Evolutionary conservation across 2,113 vertebrate species (phyloP), one percentile per base, ranked within the genome.

Genomic region (Erinaceus europaeus): DNA sequence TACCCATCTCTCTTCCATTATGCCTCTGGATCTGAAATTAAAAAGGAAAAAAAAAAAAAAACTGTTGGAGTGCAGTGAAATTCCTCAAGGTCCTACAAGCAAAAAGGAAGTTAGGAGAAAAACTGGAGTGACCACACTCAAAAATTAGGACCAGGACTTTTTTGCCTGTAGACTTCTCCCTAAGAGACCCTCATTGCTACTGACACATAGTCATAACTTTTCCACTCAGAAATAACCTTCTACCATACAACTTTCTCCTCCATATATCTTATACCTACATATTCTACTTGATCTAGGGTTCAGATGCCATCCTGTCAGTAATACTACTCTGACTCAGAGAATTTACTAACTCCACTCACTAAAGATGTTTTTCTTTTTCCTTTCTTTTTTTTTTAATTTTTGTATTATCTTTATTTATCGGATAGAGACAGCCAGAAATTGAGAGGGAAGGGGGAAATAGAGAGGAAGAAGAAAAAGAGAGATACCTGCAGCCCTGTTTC

Each of bases 211-310:
- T 79, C 21, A 32, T 21, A 1, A 5, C 71, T 67, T 12, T 69
- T 59, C 88, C 64, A n/a, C n/a, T 85, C 48, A 78, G 44, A 84
- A 88, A 88, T 14, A 80, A 36, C 7, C 23, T 57, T 27, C n/a
- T n/a, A 46, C 4, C 40, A 7, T 71, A 14, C 55, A 46, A 55
- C 10, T 29, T 27, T 73, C 17, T 84, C 64, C 64, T 59, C 40
- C n/a, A n/a, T n/a, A n/a, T 38, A 25, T 21, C 67, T 79, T 20
- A 20, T 65, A 13, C 21, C 62, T 65, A 17, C 52, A 17, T 64
- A 59, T 46, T 79, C 67, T 29, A 61, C 9, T 23, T 57, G 48
- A 18, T 6, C n/a, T 9, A 10, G 52, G 13, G 7, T 34, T 74
- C 38, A 23, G 46, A 40, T 5, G 34, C 34, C n/a, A 61, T 20